A percentile compares a stretch with the other conserved stretches of the same genome.
phyloP scores from a whole-genome alignment of 2,113 vertebrate genomes.

The Nycticorax nycticorax region DNA sequence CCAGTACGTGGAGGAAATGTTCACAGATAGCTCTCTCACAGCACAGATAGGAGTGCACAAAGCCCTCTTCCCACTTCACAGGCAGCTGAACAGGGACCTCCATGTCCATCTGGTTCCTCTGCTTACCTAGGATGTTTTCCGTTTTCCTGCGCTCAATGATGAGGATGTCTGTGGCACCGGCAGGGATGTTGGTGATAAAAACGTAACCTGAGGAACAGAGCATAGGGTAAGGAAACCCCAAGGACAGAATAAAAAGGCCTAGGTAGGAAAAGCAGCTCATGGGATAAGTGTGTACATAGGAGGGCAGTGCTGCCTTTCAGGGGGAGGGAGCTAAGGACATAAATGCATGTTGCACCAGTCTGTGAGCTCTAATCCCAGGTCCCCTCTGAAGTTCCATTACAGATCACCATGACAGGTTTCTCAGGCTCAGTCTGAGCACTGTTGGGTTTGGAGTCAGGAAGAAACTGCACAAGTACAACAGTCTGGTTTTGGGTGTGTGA shows the following conservation, averaged over 20 bases:
- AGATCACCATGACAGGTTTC: not conserved
- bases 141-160: constrained; percentile 89
- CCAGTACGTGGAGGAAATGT: not conserved
- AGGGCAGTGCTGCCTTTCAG: not conserved
- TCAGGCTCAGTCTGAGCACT: not conserved
- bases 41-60: not conserved
- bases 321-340: not conserved
- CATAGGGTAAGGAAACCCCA: fast-evolving
- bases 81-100: not conserved
- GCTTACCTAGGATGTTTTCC: constrained; percentile 87
- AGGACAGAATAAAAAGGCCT: not conserved
- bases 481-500: not conserved
- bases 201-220: constrained; percentile 78
- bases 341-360: not conserved
- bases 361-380: not conserved
- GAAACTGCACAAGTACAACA: not conserved
- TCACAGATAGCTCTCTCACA: not conserved
- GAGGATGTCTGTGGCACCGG: constrained; percentile 86
- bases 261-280: not conserved
- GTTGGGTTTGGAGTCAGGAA: not conserved
- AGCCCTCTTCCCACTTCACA: not conserved
- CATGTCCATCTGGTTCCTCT: not conserved
- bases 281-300: not conserved
- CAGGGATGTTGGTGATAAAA: constrained; percentile 87
- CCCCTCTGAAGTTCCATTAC: not conserved